Base-by-base conservation (phyloP, 92 coral and sea anemone genomes). In the Parazoanthus swiftii region DNA sequence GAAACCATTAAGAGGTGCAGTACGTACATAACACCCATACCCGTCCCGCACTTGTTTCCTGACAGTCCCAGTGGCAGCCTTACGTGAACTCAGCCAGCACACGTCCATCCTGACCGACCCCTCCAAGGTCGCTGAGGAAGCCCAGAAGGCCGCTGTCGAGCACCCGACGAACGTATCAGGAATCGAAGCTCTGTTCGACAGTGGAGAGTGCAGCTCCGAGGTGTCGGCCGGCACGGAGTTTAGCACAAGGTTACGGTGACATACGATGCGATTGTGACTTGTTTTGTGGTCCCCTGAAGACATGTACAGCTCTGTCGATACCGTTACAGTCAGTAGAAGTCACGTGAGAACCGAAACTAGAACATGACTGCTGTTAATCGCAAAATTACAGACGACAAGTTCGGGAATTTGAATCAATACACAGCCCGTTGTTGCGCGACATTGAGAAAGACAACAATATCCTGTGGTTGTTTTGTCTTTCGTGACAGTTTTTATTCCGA, bases 21-120 rank as follows among this genome's bases (percentile, higher is more conserved):
- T 63, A 21, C 26, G 70, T 63, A 63, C n/a, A 5, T 21, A 63
- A 63, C 70, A 63, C 70, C 8, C 25, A 58, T 21, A 18, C 21
- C 44, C 9, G 23, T 35, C 48, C 23, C 23, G 6, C 6, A 1
- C 78, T 1, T 14, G 72, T 20, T 29, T 72, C 11, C 33, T 54
- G 51, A 21, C 85, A 97, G 99, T 96, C 77, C 98, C 94, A 29
- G 88, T 97, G 63, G 90, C 99, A 39, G 94, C 99, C 43, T 90
- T 97, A 80, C 97, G 98, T 25, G 99, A 97, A 90, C 89, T 97
- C 58, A 97, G 95, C 70, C 92, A 95, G 89, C 92, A 95, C 26
- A 97, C 99, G 18, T 95, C 97, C 26, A 97, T 97, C 46, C 95
- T 97, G 36, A 89, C 98, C 18, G 98, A 95, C 77, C 99, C 99